Evolutionary conservation across 1,140 invertebrate species (phyloP).

Genomic region (Helicoverpa zea): DNA sequence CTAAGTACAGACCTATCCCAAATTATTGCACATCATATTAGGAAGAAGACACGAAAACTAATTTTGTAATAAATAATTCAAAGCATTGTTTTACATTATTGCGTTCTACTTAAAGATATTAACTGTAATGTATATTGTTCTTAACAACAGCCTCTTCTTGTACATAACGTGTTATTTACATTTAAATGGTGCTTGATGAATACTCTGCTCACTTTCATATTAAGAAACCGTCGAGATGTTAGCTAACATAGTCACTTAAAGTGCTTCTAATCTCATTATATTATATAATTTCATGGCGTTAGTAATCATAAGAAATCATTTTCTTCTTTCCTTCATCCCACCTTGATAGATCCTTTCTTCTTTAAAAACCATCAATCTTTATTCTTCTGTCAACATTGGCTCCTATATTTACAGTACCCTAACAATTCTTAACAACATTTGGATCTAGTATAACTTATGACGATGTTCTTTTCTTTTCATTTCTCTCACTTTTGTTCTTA

Average conservation of each 20-base stretch:
- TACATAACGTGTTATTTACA: constrained; percentile 14
- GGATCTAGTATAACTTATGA: constrained; percentile 19
- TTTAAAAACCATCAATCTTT: not conserved
- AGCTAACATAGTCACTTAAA: too few species aligned
- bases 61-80: constrained; percentile 61
- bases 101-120: constrained; percentile 27
- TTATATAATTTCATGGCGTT: not conserved
- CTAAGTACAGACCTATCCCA: constrained; percentile 54
- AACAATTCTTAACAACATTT: constrained; percentile 30
- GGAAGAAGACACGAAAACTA: constrained; percentile 56
- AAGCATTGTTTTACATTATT: constrained; percentile 17
- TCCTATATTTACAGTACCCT: constrained; percentile 46
- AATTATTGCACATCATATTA: constrained; percentile 76
- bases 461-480: constrained; percentile 63
- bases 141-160: constrained; percentile 18
- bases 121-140: not conserved
- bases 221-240: too few species aligned
- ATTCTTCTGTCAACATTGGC: not conserved
- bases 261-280: not conserved
- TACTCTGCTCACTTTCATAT: too few species aligned
- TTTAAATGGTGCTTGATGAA: not conserved
- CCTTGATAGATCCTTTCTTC: too few species aligned
- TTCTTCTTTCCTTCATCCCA: too few species aligned
- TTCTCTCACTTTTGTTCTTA: constrained; percentile 63
- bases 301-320: too few species aligned